Conservation (phyloP, 2,113 vertebrate genomes). For the Leucoraja erinaceus region DNA sequence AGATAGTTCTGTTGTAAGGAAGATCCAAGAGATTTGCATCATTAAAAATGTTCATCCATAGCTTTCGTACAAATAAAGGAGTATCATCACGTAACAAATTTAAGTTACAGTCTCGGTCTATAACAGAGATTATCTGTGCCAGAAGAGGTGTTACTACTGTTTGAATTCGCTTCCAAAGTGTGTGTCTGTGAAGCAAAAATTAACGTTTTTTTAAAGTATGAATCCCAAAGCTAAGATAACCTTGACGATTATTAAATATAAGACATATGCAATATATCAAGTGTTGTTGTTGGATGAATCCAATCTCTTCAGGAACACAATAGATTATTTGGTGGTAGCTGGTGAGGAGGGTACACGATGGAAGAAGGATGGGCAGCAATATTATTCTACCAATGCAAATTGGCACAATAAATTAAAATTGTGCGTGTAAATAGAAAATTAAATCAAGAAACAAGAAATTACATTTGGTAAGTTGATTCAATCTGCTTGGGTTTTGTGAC, state of each 20-base stretch:
- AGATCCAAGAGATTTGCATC: slow-evolving; percentile 70
- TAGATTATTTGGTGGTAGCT: background rate
- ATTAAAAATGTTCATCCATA: slow-evolving; percentile 85
- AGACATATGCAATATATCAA: background rate
- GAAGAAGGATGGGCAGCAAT: background rate
- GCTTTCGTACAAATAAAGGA: slow-evolving; percentile 55
- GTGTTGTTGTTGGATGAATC: background rate
- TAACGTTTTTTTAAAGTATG: background rate
- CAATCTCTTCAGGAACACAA: background rate
- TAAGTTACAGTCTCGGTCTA: slow-evolving; percentile 80
- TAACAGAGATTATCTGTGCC: slow-evolving; percentile 71
- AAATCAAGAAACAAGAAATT: background rate
- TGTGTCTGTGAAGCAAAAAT: slow-evolving; percentile 59
- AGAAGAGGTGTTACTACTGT: slow-evolving; percentile 69
- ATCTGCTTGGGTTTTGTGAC: background rate
- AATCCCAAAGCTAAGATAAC: background rate
- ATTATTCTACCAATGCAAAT: background rate
- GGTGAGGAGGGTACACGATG: too few species aligned
- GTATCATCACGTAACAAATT: slow-evolving; percentile 63
- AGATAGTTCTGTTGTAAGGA: slow-evolving; percentile 47
- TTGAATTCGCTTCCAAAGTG: slow-evolving; percentile 84
- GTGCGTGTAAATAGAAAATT: background rate
- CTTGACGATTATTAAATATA: background rate
- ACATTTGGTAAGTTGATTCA: background rate
- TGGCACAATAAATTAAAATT: background rate